Evolutionary conservation across 2,797 vertebrate species (phyloP).

Genomic region (Zenarchopterus dispar): DNA sequence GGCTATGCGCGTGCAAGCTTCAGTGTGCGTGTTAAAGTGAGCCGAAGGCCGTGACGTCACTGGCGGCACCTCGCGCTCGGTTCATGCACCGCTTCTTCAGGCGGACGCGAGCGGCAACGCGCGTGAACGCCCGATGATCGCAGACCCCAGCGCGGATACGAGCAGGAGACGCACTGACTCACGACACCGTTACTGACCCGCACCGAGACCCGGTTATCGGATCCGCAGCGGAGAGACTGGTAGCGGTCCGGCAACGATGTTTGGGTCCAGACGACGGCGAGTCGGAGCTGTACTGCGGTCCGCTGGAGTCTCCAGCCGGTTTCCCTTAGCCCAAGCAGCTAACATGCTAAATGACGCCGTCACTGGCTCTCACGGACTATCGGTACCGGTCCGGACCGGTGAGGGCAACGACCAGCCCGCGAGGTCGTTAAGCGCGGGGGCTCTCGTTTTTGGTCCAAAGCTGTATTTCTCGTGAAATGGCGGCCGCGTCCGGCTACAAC

Average conservation of each 20-base stretch:
- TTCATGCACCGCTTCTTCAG: conserved; percentile 16
- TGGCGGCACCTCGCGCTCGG: conserved; percentile 3
- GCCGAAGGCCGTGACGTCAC: no score
- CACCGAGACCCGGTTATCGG: neutral
- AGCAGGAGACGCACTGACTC: neutral
- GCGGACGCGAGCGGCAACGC: conserved; percentile 55
- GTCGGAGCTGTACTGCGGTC: no score
- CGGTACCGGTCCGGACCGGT: neutral
- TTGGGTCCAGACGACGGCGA: no score
- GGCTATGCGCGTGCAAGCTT: no score
- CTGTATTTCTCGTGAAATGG: conserved; percentile 32
- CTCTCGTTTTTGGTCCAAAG: neutral
- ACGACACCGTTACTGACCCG: neutral
- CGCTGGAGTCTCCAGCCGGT: no score
- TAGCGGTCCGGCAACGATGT: no score
- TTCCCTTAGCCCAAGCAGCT: neutral
- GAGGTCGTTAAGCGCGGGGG: no score
- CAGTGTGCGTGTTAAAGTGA: no score
- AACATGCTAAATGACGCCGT: neutral
- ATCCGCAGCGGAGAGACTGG: neutral
- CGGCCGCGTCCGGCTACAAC: conserved; percentile 9
- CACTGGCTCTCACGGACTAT: no score
- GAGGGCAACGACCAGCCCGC: no score
- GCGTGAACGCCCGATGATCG: conserved; percentile 28
- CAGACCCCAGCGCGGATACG: neutral